These are phyloP conservation scores for Venturia canescens DNA, from an alignment of 1,140 invertebrate species.

Conservation along the genomic window DNA sequence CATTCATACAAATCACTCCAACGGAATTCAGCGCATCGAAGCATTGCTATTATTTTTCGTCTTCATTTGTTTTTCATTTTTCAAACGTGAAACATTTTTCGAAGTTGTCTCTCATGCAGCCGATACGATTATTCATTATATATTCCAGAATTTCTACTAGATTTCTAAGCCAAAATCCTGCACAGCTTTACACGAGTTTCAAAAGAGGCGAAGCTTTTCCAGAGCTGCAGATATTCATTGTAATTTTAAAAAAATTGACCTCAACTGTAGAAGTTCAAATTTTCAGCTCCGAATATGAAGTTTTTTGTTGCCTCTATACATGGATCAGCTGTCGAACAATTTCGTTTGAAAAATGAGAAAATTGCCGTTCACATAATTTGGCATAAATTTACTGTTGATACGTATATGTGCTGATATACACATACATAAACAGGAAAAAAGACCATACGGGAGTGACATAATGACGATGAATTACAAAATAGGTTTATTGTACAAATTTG, in stretches of 20 bases:
- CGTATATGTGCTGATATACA: neutral
- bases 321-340: neutral
- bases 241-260: too few species aligned
- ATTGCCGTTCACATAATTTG: neutral
- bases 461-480: too few species aligned
- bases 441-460: too few species aligned
- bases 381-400: neutral
- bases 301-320: neutral
- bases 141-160: neutral
- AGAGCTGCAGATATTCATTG: too few species aligned
- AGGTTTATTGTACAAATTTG: too few species aligned
- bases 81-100: too few species aligned
- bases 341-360: neutral
- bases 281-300: too few species aligned
- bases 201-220: too few species aligned
- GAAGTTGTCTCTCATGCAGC: neutral
- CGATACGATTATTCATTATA: neutral
- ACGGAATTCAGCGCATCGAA: slow-evolving; percentile 15
- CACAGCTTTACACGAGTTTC: too few species aligned
- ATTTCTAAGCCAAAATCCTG: too few species aligned
- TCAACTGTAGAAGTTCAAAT: too few species aligned
- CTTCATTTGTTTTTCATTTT: neutral
- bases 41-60: neutral
- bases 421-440: neutral
- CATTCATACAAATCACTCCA: slow-evolving; percentile 9